These are phyloP conservation scores for Diglossa brunneiventris DNA, from an alignment of 2,113 vertebrate species.

Conservation along the genomic window DNA sequence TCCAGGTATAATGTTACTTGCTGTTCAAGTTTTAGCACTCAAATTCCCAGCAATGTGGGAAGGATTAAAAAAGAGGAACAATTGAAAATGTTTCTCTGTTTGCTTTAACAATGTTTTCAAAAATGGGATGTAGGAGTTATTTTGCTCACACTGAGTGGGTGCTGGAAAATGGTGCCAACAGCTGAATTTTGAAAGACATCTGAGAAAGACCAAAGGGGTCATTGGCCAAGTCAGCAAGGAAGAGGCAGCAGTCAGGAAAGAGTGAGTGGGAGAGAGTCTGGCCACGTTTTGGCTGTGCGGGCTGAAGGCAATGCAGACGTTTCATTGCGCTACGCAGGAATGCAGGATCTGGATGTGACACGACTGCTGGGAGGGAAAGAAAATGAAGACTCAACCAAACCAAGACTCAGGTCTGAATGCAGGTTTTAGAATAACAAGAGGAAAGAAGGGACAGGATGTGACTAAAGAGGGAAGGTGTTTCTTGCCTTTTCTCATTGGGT, in stretches of 20 bases:
- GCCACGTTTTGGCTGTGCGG: neutral
- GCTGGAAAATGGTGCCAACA: neutral
- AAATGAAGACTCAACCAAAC: neutral
- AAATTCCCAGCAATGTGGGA: neutral
- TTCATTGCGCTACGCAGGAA: neutral
- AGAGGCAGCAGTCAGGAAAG: neutral
- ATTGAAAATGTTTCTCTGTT: neutral
- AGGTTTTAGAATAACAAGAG: neutral
- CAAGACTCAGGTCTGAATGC: neutral
- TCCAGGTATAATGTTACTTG: neutral
- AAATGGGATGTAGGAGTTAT: neutral
- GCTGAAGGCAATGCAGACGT: neutral
- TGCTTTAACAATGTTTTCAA: slow-evolving; percentile 16
- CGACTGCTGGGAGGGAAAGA: neutral
- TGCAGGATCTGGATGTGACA: neutral
- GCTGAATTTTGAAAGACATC: neutral
- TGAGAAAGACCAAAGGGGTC: neutral
- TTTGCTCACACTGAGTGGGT: neutral
- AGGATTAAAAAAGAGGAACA: neutral
- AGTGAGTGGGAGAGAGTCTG: neutral
- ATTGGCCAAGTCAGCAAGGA: neutral
- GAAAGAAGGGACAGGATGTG: neutral
- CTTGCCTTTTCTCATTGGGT: neutral
- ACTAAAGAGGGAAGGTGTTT: neutral
- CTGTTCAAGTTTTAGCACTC: neutral